Evolutionary conservation across 2,113 vertebrate species (phyloP), one percentile per base, ranked within the genome.

Genomic region (Pyxicephalus adspersus): DNA sequence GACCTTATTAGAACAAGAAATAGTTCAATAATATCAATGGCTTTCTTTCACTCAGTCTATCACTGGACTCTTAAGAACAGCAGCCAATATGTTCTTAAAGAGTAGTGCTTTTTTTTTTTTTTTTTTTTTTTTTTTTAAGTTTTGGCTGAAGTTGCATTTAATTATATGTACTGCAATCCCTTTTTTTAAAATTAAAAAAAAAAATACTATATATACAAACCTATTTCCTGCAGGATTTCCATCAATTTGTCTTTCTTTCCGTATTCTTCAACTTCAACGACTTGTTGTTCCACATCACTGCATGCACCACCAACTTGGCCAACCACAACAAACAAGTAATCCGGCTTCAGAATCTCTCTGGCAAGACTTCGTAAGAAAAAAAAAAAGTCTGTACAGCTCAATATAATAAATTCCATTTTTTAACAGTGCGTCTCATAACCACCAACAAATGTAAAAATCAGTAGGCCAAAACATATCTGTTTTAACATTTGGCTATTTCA

Each of bases 301-400:
- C 98, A 99, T 25, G 98, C 98, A 86, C 95, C 96, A 3, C 98
- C 96, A 80, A 94, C 93, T 6, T 90, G 88, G 38, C 98, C 98
- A 18, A 98, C 96, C 64, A 93, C 95, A 88, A 99, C 88, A 88
- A 98, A 98, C 78, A 99, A 85, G 68, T 97, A 98, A 79, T 95
- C 91, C 0, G 51, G 23, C 86, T 94, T 97, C 72, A 99, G 89
- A 85, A 96, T 97, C 18, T 96, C 94, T 0, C 87, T 88, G 65
- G 95, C 96, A 85, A 98, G 31, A 89, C 97, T 99, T 3, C 1
- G 20, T 15, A n/a, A 34, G 9, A 2, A 72, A 11, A 15, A 58
- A 20, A 68, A 25, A 8, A 67, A n/a, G 20, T 2, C n/a, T 0
- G 18, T 19, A 8, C 20, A 26, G 2, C 18, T 1, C 17, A 20